Base-by-base conservation (phyloP, 2,888 invertebrate species). In the Macrophya annulata region DNA sequence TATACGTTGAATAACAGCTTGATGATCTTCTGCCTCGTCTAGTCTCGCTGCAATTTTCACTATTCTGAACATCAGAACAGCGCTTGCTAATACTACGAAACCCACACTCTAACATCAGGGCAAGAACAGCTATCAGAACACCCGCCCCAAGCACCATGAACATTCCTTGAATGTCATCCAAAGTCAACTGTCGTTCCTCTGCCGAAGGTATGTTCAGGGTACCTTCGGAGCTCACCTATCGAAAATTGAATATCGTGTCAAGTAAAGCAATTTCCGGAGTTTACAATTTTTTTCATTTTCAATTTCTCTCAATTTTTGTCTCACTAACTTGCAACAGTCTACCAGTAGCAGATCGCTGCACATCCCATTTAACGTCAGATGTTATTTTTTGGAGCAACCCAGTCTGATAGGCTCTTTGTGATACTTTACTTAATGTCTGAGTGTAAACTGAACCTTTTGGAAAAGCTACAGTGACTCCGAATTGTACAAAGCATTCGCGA, bases 161-260 rank as follows among this genome's bases (percentile, higher is more conserved):
- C 96, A 97, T 97, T 12, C 97, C 97, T 93, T 97, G 97, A 0
- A 97, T 97, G 87, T 97, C 97, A 89, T 96, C 97, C 48, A 97
- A 93, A 0, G 96, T 96, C n/a, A 97, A 92, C 37, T 96, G 96
- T 86, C 97, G 95, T 90, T 97, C 97, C 92, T 96, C 96, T 40
- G 95, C 94, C 65, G 94, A 92, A 10, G 93, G 88, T 31, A 94
- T 93, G 77, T 94, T 94, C 37, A 96, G 86, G 0, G 92, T 89
- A 25, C 91, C 90, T 2, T 94, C 94, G 17, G 91, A 88, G 74
- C 92, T 94, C 0, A 94, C 95, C 95, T 95, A 89, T 37, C 25
- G 86, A 92, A 91, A 87, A 76, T 82, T 77, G 40, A 62, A 84
- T 71, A 84, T 51, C 62, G 2, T 21, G 31, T 45, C 65, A 21